Evolutionary conservation across 2,113 vertebrate species (phyloP).

Genomic region (Callopanchax toddi): DNA sequence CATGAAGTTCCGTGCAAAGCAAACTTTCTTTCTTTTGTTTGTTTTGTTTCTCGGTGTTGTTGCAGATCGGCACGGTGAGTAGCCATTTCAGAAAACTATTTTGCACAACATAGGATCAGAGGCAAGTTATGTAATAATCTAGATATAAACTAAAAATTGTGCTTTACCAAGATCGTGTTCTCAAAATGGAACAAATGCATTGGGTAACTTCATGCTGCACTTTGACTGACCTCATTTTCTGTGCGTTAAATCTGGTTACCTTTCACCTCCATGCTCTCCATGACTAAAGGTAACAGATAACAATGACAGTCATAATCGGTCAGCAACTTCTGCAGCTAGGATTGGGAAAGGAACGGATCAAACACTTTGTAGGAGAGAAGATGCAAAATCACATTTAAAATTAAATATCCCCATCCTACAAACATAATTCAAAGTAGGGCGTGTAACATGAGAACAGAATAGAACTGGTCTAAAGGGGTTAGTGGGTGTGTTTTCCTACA

Average conservation of each 20-base stretch:
- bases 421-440: neutral
- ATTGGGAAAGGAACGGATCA: neutral
- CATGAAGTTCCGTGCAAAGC: neutral
- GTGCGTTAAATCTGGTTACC: neutral
- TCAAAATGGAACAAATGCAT: neutral
- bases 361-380: too few relatives aligned
- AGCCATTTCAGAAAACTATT: neutral
- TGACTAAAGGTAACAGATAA: neutral
- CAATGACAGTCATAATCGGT: neutral
- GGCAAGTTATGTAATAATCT: neutral
- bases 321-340: neutral
- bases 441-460: neutral
- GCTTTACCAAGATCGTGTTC: too few relatives aligned
- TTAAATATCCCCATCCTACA: too few relatives aligned
- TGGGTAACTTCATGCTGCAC: neutral
- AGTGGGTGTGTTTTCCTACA: neutral
- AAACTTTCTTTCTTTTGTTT: neutral
- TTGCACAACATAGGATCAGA: neutral
- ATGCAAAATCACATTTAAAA: neutral
- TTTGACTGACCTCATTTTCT: neutral
- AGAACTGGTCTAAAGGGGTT: neutral
- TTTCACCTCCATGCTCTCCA: neutral
- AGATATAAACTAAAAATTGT: neutral
- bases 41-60: constrained; percentile 25
- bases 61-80: constrained; percentile 38